Evolutionary conservation across 2,113 vertebrate species (phyloP), one percentile per base, ranked within the genome.

Genomic region (Thunnus maccoyii): DNA sequence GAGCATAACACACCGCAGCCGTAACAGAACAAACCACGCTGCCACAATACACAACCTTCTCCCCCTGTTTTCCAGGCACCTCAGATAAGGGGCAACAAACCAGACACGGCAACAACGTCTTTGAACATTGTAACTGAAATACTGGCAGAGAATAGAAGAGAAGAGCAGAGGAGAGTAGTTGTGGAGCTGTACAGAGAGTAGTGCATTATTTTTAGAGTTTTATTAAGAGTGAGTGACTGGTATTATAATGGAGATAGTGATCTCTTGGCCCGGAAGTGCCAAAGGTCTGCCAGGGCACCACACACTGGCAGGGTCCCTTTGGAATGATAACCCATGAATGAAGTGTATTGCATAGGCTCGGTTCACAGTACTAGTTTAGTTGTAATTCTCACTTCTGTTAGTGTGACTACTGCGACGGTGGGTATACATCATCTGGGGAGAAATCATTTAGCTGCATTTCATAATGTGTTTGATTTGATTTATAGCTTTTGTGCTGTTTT

Each of bases 1-100:
- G 78, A 88, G 75, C 81, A 60, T 70, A 82, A 74, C 87, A 82
- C 88, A 87, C 88, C 80, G 66, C 82, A 77, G 75, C 87, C 66
- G 74, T 81, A 81, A 83, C 84, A 72, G 80, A 90, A 86, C 78
- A 80, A 88, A 89, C 70, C 80, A 56, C 58, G 48, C 70, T 61
- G 82, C 83, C 90, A 60, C 82, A 77, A 71, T 48, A 67, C 58
- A 63, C 77, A 82, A 80, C 82, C 78, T 67, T 65, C 69, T 72
- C 32, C 25, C 51, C 32, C 52, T 41, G 64, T 44, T 82, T 87
- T 66, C 69, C 62, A 71, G 62, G 48, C 88, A 83, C 80, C 60
- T 84, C 66, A 47, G 65, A 86, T 82, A 83, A 75, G 84, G 52
- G 65, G 67, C 47, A 51, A 7, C 77, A 84, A 78, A 83, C 6